Evolutionary conservation across 2,797 vertebrate genomes (phyloP).

Genomic region (Gambelia wislizenii): DNA sequence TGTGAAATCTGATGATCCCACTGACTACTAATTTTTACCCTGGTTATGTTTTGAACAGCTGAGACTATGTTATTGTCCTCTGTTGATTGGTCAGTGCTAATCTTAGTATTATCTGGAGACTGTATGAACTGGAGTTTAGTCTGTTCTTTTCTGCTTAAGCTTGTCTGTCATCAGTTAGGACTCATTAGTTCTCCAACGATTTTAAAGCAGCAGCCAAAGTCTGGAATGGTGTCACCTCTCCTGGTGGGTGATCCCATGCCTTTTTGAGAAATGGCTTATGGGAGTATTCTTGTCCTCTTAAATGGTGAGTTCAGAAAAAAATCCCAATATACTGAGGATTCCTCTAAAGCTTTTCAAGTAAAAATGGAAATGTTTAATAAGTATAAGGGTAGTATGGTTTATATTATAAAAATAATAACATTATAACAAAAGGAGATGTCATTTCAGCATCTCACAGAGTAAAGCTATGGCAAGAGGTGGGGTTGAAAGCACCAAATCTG

Average conservation of each 20-base stretch:
- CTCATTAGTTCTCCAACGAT: neutral
- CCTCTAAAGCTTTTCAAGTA: neutral
- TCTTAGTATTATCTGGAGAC: neutral
- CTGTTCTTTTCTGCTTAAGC: neutral
- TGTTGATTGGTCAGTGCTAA: neutral
- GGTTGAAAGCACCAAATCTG: slow-evolving; percentile 21
- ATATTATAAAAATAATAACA: slow-evolving; percentile 26
- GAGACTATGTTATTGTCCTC: neutral
- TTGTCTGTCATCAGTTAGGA: neutral
- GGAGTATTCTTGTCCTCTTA: neutral
- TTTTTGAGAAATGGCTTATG: neutral
- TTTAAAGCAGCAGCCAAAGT: neutral
- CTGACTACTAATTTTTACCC: neutral
- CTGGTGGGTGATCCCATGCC: neutral
- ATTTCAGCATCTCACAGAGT: neutral
- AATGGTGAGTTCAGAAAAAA: neutral
- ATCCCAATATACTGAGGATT: neutral
- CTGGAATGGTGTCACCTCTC: neutral
- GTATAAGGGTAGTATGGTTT: fast-evolving
- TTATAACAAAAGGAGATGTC: slow-evolving; percentile 29
- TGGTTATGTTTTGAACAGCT: neutral
- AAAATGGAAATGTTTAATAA: neutral
- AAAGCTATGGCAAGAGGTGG: neutral
- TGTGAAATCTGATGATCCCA: neutral
- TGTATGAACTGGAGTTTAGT: neutral